Base-by-base conservation (phyloP, 2,113 vertebrate genomes). In the Microtus richardsoni region DNA sequence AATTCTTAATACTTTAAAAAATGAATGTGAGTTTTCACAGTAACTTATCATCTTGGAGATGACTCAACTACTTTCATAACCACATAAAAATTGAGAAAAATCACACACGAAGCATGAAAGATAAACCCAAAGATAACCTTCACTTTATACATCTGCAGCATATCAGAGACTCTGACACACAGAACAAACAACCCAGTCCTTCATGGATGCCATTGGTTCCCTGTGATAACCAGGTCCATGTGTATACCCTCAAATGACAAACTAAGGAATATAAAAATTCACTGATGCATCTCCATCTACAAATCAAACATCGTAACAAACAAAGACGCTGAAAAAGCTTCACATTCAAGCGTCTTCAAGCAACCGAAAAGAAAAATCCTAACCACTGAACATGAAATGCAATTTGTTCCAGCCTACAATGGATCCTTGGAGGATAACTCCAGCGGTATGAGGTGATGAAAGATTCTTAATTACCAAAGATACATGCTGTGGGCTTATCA, bases 121-220 rank as follows among this genome's bases (percentile, higher is more conserved):
- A 39, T 8, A 73, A 71, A 92, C 44, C 49, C 19, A 96, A 97
- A 97, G 95, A 74, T 83, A 94, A 71, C 79, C 62, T 95, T 95
- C 74, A 93, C 71, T 93, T 84, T 77, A 33, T 44, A 62, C 30
- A 26, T 96, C 96, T 89, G 95, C 58, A 52, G 6, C 6, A 82
- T 96, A 79, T 74, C n/a, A 47, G 91, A 80, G 58, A 95, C 82
- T n/a, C 73, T 47, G 95, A 85, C 91, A 93, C 21, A 66, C 0
- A n/a, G 87, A 54, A 78, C 66, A 66, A 54, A 78, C 66, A 66
- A 91, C 91, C 91, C 9, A 94, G 94, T 95, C 47, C 75, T 39
- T 41, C 86, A 24, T 0, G 2, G 84, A 88, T 89, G 82, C 33
- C 83, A 96, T 95, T 95, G 92, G 16, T 91, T 93, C 91, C 41